Evolutionary conservation across 2,797 vertebrate genomes (phyloP).

Genomic region (Clarias laeviceps): DNA sequence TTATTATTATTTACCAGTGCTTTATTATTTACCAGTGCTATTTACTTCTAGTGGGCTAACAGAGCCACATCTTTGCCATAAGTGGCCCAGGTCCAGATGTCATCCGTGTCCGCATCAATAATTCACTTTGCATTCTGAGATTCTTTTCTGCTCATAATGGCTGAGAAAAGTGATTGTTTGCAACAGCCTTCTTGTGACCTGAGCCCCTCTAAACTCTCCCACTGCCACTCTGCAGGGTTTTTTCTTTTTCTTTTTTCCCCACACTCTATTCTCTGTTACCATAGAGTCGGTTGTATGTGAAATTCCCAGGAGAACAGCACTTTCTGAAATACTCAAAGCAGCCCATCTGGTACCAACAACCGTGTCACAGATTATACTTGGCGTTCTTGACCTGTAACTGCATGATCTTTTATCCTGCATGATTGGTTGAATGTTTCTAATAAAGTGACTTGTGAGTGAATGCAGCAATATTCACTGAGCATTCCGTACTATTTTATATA

Average conservation of each 20-base stretch:
- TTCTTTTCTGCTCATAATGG: background rate
- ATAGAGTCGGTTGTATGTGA: too few species aligned
- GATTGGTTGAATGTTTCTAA: background rate
- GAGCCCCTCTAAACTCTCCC: background rate
- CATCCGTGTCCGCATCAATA: too few species aligned
- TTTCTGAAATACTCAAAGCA: background rate
- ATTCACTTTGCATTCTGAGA: background rate
- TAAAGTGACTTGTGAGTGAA: too few species aligned
- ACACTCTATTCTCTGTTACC: background rate
- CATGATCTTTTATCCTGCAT: background rate
- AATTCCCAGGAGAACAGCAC: background rate
- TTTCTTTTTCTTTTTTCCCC: background rate
- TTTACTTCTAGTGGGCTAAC: too few species aligned
- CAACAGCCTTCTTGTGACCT: background rate
- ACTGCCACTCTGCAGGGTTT: background rate
- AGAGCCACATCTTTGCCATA: too few species aligned
- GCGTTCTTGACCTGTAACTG: background rate
- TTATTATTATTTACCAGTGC: too few species aligned
- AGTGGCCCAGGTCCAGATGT: too few species aligned
- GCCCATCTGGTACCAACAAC: background rate
- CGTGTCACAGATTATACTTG: too few species aligned
- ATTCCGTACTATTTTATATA: background rate
- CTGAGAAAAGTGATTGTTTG: background rate
- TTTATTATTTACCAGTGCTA: too few species aligned
- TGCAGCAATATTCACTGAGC: background rate